Percentiles rank a stretch among this genome's conserved stretches.
These are phyloP conservation scores for Oligia latruncula DNA, from an alignment of 2,888 invertebrate species.

Conservation along the genomic window DNA sequence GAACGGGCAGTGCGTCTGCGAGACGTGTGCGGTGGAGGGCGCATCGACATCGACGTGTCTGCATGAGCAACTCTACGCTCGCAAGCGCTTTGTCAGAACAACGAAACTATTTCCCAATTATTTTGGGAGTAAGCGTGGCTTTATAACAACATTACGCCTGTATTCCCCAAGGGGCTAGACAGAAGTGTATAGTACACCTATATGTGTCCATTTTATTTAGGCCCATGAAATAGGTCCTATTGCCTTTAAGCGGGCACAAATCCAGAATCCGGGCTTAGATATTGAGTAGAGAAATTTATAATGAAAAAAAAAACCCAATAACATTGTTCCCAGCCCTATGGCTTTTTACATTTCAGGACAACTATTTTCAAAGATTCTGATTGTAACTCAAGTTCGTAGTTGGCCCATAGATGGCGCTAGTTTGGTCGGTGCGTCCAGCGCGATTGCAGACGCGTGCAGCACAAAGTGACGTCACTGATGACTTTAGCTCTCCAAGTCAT, in stretches of 20 bases:
- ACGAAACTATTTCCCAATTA: slow-evolving; percentile 24
- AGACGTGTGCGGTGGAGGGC: slow-evolving; percentile 45
- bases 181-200: not conserved
- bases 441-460: slow-evolving; percentile 32
- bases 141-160: not conserved
- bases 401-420: slow-evolving; percentile 26
- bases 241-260: not conserved
- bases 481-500: slow-evolving; percentile 54
- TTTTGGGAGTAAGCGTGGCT: slow-evolving; percentile 3
- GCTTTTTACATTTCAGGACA: slow-evolving; percentile 2
- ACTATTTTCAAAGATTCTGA: slow-evolving; percentile 1
- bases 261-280: not conserved
- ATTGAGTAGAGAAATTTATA: not conserved
- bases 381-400: not conserved
- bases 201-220: not conserved
- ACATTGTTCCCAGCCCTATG: not conserved
- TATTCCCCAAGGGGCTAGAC: not conserved
- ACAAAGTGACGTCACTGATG: slow-evolving; percentile 51
- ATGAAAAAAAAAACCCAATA: not conserved
- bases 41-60: slow-evolving; percentile 49
- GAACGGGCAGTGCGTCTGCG: slow-evolving; percentile 52
- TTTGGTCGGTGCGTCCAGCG: slow-evolving; percentile 5
- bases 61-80: slow-evolving; percentile 31
- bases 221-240: too few species aligned
- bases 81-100: slow-evolving; percentile 34